A percentile compares a stretch with the other conserved stretches of the same genome.
phyloP scores from a whole-genome alignment of 2,113 vertebrate genomes.

The Ameiurus melas region DNA sequence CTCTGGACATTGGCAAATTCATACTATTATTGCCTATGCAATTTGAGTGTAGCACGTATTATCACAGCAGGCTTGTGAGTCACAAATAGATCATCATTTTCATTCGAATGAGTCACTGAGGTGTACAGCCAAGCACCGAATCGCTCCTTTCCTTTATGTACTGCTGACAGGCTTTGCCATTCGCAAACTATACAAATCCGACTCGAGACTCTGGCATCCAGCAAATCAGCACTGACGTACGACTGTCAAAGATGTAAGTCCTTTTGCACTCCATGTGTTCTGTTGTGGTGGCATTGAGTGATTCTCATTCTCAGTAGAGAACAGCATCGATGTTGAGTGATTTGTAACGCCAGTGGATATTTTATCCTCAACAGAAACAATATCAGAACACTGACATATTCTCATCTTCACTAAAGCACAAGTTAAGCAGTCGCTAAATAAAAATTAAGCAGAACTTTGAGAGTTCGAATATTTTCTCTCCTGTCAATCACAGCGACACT shows the following conservation, averaged over 20 bases:
- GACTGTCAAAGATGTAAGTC: not conserved
- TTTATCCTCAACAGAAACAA: no score
- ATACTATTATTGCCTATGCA: not conserved
- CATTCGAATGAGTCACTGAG: not conserved
- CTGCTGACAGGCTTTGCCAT: not conserved
- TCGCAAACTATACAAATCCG: not conserved
- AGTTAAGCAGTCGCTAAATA: no score
- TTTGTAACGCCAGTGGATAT: not conserved
- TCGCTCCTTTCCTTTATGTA: not conserved
- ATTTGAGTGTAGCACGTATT: not conserved
- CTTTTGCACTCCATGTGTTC: not conserved
- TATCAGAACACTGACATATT: no score
- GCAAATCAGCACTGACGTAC: not conserved
- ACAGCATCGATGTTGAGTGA: not conserved
- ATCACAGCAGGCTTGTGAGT: not conserved
- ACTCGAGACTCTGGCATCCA: not conserved
- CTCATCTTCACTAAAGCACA: no score
- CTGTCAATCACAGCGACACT: no score
- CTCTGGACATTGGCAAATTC: not conserved
- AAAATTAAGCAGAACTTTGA: no score
- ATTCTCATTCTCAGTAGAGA: not conserved
- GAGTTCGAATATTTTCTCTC: no score
- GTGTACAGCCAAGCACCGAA: not conserved
- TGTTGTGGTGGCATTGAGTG: not conserved
- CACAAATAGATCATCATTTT: not conserved